Evolutionary conservation across 2,113 vertebrate genomes (phyloP), one percentile per base, ranked within the genome.

Genomic region (Lepisosteus osseus): DNA sequence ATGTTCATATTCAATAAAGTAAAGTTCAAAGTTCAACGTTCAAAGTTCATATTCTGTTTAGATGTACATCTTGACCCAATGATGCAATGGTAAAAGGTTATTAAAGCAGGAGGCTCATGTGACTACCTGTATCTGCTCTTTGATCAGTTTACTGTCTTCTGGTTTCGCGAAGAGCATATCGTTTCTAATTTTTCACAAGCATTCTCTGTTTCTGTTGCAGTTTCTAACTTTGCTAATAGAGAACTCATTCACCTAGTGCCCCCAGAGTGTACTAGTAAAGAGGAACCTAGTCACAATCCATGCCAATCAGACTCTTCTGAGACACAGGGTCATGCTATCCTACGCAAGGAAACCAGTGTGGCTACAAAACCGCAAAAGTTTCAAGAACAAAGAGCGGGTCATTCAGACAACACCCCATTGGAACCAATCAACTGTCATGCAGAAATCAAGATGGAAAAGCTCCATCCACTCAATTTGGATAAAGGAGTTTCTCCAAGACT

Each of bases 181-280:
- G 9, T 8, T 43, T 54, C 42, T 14, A 3, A 44, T 14, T 13
- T 15, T 54, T 61, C 55, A 15, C 13, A 7, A 57, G 56, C 43
- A 45, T 54, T 40, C 62, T 76, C 54, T 62, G 40, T 11, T 63
- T 15, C 56, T 17, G 61, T 70, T 87, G 70, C 75, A 93, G 92
- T 91, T 67, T 90, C 92, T 29, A 84, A 84, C 12, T 93, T 92
- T 73, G 78, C 88, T 74, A 88, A 87, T 45, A 83, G 80, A 79
- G 84, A 90, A 54, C 73, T 90, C 3, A 77, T 92, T 68, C 76
- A 74, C 59, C 77, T 76, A 51, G 84, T 83, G 11, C 86, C 83
- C 57, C 89, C 88, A 44, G 90, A 90, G 77, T 87, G 76, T 72
- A 78, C 86, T 65, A 78, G 72, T 17, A 81, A 54, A 76, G 70